Percentiles rank a stretch among this genome's conserved stretches.
phyloP scores from a whole-genome alignment of 2,113 vertebrate species.

The Haemorhous mexicanus region DNA sequence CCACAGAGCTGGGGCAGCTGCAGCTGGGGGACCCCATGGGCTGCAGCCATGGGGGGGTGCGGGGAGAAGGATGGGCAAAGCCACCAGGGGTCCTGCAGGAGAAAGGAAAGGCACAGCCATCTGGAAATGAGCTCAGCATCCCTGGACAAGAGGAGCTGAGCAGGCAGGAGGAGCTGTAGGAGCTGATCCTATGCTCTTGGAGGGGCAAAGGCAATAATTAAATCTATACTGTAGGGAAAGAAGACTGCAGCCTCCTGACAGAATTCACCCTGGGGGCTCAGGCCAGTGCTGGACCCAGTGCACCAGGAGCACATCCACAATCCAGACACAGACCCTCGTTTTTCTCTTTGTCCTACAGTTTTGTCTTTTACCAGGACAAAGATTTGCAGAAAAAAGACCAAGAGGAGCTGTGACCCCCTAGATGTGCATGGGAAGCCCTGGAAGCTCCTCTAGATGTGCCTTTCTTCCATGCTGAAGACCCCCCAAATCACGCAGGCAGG shows the following conservation, averaged over 20 bases:
- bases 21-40: rapidly evolving
- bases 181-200: rapidly evolving
- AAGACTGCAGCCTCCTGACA: neutral
- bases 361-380: neutral
- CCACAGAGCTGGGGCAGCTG: rapidly evolving
- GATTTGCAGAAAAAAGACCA: neutral
- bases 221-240: rapidly evolving
- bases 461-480: neutral
- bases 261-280: neutral
- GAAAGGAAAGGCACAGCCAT: neutral
- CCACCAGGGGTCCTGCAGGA: neutral
- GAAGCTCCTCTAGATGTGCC: neutral
- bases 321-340: neutral
- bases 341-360: neutral
- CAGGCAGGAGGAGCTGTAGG: neutral
- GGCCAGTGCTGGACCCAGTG: neutral
- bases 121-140: neutral
- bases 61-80: neutral
- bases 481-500: neutral
- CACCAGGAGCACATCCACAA: neutral
- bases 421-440: neutral
- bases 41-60: rapidly evolving
- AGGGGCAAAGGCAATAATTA: neutral
- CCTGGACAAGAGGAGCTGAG: neutral
- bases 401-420: neutral